phyloP scores from a whole-genome alignment of 2,797 vertebrate genomes.

The Taeniopygia guttata region DNA sequence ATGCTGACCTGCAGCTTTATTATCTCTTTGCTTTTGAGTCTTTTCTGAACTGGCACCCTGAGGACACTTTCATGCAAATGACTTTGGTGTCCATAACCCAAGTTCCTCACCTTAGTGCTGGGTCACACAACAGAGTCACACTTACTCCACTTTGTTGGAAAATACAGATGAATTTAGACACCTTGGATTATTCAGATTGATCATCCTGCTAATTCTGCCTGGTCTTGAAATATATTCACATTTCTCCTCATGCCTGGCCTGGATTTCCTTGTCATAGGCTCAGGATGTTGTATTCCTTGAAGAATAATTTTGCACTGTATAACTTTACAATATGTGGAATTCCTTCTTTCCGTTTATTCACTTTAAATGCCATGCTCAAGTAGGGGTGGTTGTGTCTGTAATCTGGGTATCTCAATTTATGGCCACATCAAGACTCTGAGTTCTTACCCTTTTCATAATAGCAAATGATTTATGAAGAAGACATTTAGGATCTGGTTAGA shows the following conservation, averaged over 20 bases:
- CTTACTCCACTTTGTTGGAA: neutral
- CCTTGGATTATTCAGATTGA: neutral
- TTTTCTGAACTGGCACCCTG: neutral
- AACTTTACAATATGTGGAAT: neutral
- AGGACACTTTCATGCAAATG: neutral
- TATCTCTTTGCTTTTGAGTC: neutral
- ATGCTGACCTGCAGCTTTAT: neutral
- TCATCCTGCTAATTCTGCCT: neutral
- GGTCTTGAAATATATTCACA: neutral
- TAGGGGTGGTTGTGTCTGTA: neutral
- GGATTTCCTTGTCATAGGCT: slow-evolving; percentile 1
- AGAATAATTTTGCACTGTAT: neutral
- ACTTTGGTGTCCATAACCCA: neutral
- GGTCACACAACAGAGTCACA: neutral
- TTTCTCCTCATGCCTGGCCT: neutral
- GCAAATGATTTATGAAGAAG: neutral
- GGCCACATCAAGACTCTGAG: neutral
- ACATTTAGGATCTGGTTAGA: neutral
- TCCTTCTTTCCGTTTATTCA: neutral
- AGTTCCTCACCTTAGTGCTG: neutral
- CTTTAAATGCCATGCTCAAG: neutral
- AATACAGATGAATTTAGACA: neutral
- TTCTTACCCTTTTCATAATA: neutral
- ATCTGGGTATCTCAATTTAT: neutral
- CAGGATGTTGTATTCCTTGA: neutral